Percentiles rank a stretch among this genome's conserved stretches.
Conservation (phyloP, 2,888 invertebrate species). For the Drosophila paranaensis region DNA sequence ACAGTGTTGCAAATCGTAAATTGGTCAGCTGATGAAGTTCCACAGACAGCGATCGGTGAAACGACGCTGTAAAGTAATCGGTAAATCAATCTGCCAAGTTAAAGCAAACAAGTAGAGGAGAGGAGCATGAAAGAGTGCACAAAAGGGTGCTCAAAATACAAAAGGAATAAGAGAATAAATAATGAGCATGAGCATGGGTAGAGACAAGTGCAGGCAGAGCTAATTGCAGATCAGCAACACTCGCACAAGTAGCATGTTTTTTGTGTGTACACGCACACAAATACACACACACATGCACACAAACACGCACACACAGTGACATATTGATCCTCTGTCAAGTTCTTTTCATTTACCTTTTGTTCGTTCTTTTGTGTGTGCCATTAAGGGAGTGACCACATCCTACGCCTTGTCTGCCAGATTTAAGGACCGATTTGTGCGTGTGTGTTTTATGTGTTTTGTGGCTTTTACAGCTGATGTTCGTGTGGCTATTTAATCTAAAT, state of each 20-base stretch:
- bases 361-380: constrained; percentile 20
- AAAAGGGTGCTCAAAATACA: constrained; percentile 11
- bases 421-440: neutral
- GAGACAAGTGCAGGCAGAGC: constrained; percentile 19
- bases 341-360: constrained; percentile 28
- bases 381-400: constrained; percentile 16
- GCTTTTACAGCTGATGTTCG: constrained; percentile 39
- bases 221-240: constrained; percentile 30
- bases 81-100: neutral
- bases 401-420: constrained; percentile 15
- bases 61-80: constrained; percentile 16
- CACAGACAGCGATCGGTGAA: constrained; percentile 22
- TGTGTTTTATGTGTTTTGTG: neutral
- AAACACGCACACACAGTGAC: neutral
- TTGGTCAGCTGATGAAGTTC: constrained; percentile 67
- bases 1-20: constrained; percentile 54
- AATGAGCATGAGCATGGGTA: constrained; percentile 5
- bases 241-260: constrained; percentile 14
- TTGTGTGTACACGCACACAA: constrained; percentile 2
- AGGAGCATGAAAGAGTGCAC: neutral
- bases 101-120: constrained; percentile 4
- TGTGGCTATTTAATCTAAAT: constrained; percentile 40
- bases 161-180: constrained; percentile 4
- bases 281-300: no score
- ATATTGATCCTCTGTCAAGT: constrained; percentile 22